Evolutionary conservation across 2,113 vertebrate genomes (phyloP), one percentile per base, ranked within the genome.

Genomic region (Pardalotus punctatus): DNA sequence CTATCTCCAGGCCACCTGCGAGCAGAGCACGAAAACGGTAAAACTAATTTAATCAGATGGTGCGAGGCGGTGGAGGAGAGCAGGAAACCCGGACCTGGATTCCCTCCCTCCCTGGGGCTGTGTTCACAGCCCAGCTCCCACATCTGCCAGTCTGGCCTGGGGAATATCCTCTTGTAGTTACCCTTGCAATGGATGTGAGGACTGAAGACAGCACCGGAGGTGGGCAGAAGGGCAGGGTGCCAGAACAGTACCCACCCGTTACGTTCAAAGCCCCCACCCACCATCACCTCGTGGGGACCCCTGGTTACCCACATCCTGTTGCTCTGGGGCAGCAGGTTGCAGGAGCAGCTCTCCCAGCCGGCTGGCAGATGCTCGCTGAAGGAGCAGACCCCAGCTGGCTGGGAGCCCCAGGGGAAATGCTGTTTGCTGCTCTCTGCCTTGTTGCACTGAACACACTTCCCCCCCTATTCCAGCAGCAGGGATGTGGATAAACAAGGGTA

Each of bases 31-130:
- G 50, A 20, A 71, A 88, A 88, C 89, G 47, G 57, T 86, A 60
- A 96, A 95, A 93, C 42, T 71, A 83, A 90, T 94, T 86, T 60
- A 70, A 94, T 72, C 91, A 38, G 31, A 71, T 78, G 43, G n/a
- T 72, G 67, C 13, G 48, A 77, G 42, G 69, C 2, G 1, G 21
- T 7, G 40, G 27, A 61, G 57, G 76, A 76, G 35, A 78, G 56
- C 67, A 66, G 66, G 91, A 97, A 92, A 90, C 36, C 36, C 36
- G 81, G 93, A 61, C 47, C 84, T 80, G 84, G 66, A 91, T 87
- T 88, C 38, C 28, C 3, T 53, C 1, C 5, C 42, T 51, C 25
- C 3, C n/a, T 45, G 40, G 9, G 54, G 31, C 31, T 1, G 0
- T 24, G 33, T n/a, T 80, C 61, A 33, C 40, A 72, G 54, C 38